Percentiles rank a stretch among this genome's conserved stretches.
Conservation (phyloP, 2,888 invertebrate species). For the Cephus sareptanus region DNA sequence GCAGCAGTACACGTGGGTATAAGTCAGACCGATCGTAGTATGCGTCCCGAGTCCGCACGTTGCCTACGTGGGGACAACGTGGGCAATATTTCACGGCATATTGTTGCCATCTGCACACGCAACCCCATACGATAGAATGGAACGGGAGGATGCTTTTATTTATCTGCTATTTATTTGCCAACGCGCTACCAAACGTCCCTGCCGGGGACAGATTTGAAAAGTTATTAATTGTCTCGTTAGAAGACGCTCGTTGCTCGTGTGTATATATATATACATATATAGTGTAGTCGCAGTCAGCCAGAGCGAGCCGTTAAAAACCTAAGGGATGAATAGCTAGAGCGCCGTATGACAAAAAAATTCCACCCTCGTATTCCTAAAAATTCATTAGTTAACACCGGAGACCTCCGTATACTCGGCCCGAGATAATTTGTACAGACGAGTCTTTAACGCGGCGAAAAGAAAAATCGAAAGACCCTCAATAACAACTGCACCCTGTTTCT, state of each 20-base stretch:
- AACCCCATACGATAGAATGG: slow-evolving; percentile 52
- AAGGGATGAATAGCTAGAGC: too few relatives aligned
- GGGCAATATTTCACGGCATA: slow-evolving; percentile 64
- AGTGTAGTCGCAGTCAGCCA: too few relatives aligned
- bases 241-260: not conserved
- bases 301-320: too few relatives aligned
- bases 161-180: slow-evolving; percentile 64
- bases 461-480: too few relatives aligned
- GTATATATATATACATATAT: too few relatives aligned
- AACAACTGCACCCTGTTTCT: not conserved
- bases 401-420: too few relatives aligned
- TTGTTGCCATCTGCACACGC: slow-evolving; percentile 67
- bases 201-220: slow-evolving; percentile 62
- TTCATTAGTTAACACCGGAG: too few relatives aligned
- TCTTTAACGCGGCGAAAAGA: too few relatives aligned
- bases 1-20: not conserved
- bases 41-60: too few relatives aligned
- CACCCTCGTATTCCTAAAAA: too few relatives aligned
- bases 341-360: too few relatives aligned
- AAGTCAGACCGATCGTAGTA: not conserved
- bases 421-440: too few relatives aligned
- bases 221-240: slow-evolving; percentile 63
- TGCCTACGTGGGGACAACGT: slow-evolving; percentile 26
- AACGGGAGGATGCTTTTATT: slow-evolving; percentile 55
- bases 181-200: slow-evolving; percentile 56